Evolutionary conservation across 2,888 invertebrate genomes (phyloP).

Genomic region (Pollenia labialis): DNA sequence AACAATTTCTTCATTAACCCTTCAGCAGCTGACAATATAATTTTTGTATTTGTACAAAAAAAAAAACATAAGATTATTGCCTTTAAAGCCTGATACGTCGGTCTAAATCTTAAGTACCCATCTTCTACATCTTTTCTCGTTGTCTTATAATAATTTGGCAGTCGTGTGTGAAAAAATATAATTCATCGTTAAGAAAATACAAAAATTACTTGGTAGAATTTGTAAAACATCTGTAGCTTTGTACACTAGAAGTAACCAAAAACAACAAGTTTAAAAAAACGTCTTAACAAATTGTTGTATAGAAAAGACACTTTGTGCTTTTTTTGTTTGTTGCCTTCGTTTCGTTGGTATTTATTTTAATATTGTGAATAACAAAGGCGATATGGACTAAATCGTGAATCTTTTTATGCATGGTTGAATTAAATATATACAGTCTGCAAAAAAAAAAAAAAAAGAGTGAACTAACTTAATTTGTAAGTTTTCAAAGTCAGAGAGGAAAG

Average conservation of each 20-base stretch:
- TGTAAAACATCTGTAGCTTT: constrained; percentile 54
- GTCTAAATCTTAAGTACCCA: neutral
- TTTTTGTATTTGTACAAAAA: no score
- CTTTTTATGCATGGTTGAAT: constrained; percentile 70
- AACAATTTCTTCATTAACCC: no score
- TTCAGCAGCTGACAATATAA: no score
- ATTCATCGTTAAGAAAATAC: constrained; percentile 13
- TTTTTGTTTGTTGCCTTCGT: neutral
- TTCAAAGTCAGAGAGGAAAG: neutral
- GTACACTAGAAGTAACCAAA: neutral
- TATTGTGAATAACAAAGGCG: constrained; percentile 29
- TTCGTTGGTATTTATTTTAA: constrained; percentile 32
- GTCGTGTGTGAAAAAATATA: constrained; percentile 61
- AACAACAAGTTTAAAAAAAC: constrained; percentile 38
- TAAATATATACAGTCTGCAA: constrained; percentile 45
- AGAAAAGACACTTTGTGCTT: constrained; percentile 45
- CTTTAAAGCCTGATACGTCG: constrained; percentile 9
- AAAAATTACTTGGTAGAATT: constrained; percentile 33
- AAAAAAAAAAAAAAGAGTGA: neutral
- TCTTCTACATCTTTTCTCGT: neutral
- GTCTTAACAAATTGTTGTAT: constrained; percentile 53
- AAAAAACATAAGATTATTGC: neutral
- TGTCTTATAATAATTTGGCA: constrained; percentile 34
- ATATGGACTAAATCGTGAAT: constrained; percentile 67
- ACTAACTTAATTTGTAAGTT: constrained; percentile 4